phyloP scores from a whole-genome alignment of 2,888 invertebrate genomes.

The Cactoblastis cactorum region DNA sequence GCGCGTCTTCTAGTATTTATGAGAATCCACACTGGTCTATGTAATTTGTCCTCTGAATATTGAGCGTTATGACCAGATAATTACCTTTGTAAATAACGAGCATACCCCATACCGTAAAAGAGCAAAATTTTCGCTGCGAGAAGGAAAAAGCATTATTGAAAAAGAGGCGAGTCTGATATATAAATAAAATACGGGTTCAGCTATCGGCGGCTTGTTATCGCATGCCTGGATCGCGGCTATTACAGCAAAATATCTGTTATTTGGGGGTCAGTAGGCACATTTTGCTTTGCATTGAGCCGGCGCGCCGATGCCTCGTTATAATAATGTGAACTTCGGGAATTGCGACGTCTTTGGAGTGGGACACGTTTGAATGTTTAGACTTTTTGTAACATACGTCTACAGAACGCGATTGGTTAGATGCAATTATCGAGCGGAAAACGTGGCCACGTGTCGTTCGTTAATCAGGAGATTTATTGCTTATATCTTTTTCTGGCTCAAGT shows the following conservation, averaged over 20 bases:
- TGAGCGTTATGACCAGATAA: slow-evolving; percentile 64
- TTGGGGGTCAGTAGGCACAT: slow-evolving; percentile 69
- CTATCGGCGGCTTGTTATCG: slow-evolving; percentile 80
- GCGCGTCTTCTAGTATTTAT: slow-evolving; percentile 29
- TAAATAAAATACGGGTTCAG: slow-evolving; percentile 80
- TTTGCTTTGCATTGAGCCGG: slow-evolving; percentile 67
- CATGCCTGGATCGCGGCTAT: slow-evolving; percentile 73
- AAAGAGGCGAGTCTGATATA: slow-evolving; percentile 74
- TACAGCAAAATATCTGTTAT: slow-evolving; percentile 75
- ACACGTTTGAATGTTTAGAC: slow-evolving; percentile 41
- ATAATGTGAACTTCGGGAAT: slow-evolving; percentile 78
- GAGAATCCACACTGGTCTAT: slow-evolving; percentile 50
- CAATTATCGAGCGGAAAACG: slow-evolving; percentile 10
- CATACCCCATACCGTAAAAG: slow-evolving; percentile 69
- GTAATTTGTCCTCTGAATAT: slow-evolving; percentile 66
- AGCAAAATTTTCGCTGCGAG: slow-evolving; percentile 71
- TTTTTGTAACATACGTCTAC: slow-evolving; percentile 25
- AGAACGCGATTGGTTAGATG: slow-evolving; percentile 17
- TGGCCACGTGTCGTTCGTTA: slow-evolving; percentile 1
- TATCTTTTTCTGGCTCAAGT: not conserved
- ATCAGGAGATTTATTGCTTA: slow-evolving; percentile 15
- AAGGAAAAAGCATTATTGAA: slow-evolving; percentile 77
- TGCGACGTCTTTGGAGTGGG: slow-evolving; percentile 68
- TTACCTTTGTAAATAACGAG: slow-evolving; percentile 71
- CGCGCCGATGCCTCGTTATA: slow-evolving; percentile 74